Conservation (phyloP, 2,797 vertebrate species). For the Triplophysa bombifrons region DNA sequence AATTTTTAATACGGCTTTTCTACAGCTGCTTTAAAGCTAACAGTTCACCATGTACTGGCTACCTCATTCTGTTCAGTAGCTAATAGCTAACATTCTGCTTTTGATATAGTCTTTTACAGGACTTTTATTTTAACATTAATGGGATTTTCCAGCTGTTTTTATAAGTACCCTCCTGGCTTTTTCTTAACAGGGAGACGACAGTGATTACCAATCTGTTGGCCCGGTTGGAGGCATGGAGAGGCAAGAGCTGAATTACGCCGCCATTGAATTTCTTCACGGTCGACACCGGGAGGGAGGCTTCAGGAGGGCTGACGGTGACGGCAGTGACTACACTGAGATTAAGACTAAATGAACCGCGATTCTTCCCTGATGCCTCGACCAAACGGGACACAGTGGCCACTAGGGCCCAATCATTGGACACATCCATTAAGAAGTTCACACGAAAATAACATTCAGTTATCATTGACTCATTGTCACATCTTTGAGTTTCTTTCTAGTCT, state of each 20-base stretch:
- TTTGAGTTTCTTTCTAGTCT: not conserved
- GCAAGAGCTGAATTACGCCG: constrained; percentile 81
- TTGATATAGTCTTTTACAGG: constrained; percentile 30
- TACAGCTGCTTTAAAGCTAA: constrained; percentile 38
- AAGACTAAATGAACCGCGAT: constrained; percentile 84
- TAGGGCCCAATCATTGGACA: constrained; percentile 38
- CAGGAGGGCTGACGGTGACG: constrained; percentile 76
- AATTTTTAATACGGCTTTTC: constrained; percentile 31
- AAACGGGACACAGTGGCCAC: constrained; percentile 74
- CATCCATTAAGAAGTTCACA: not conserved
- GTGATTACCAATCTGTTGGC: constrained; percentile 81
- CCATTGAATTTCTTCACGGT: constrained; percentile 76
- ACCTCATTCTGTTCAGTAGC: constrained; percentile 39
- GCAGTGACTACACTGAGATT: constrained; percentile 81
- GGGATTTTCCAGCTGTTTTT: not conserved
- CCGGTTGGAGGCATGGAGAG: constrained; percentile 77
- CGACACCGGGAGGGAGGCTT: constrained; percentile 74
- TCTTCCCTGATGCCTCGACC: constrained; percentile 81
- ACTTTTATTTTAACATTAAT: constrained; percentile 53
- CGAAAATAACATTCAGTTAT: not conserved
- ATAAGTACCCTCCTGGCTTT: not conserved
- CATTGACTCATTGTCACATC: not conserved
- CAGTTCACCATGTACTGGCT: constrained; percentile 23
- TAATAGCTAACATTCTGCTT: constrained; percentile 45
- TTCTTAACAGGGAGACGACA: constrained; percentile 79